Base-by-base conservation (phyloP, 2,113 vertebrate species). In the Callaeas wilsoni region DNA sequence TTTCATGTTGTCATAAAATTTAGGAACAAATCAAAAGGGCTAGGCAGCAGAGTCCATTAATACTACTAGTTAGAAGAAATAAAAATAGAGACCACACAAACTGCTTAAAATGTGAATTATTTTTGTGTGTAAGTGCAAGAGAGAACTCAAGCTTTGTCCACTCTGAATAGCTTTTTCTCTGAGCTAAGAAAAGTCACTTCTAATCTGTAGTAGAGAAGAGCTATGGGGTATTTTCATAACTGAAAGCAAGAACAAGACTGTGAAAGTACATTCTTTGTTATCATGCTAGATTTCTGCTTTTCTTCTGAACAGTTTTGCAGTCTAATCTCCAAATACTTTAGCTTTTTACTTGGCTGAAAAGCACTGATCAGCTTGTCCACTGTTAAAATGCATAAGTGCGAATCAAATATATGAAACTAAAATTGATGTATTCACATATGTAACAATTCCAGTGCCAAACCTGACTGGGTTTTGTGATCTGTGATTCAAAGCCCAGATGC, bases 41-140 rank as follows among this genome's bases (percentile, higher is more conserved):
- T 90, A 78, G 44, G 13, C 73, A 94, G 76, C 80, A 93, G 35
- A 87, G 89, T 96, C 80, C 84, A 69, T 73, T 93, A 92, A 77
- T 74, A 41, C 25, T 70, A 55, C 14, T 59, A 52, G 26, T 39
- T 50, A 63, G 19, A 56, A 69, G 67, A 73, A 92, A 74, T 73
- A 68, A 49, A 96, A 94, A 29, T n/a, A 87, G 13, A 55, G 16
- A 87, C 56, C 42, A 87, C 56, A 75, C 0, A 2, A n/a, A 60
- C 27, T 44, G 10, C 35, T 64, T 76, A 64, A 91, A 75, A 73
- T 65, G 3, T 50, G 30, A 74, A 52, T 84, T 10, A 35, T 7
- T 69, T 90, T 65, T 80, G 4, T 73, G 7, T 35, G 14, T 10
- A 88, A 85, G n/a, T 80, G 53, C 30, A 77, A 84, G 33, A 81